A percentile compares a stretch with the other conserved stretches of the same genome.
These are phyloP conservation scores for Pseudachorutes palmiensis DNA, from an alignment of 1,140 invertebrate species.

Conservation along the genomic window DNA sequence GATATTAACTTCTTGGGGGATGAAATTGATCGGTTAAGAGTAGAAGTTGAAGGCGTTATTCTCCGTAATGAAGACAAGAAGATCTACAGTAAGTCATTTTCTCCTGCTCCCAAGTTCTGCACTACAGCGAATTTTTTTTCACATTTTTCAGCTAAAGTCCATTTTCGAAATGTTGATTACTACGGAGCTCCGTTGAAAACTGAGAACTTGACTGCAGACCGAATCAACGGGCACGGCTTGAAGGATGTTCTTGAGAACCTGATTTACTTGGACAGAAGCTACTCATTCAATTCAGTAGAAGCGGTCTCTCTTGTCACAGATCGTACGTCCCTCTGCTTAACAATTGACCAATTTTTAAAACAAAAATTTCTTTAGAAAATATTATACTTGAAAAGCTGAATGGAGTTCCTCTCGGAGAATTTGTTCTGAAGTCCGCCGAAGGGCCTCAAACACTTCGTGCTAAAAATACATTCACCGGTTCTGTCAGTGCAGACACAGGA, in stretches of 20 bases:
- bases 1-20: not conserved
- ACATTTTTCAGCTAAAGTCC: conserved; percentile 1
- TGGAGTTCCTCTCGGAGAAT: not conserved
- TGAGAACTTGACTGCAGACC: not conserved
- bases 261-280: not conserved
- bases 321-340: not conserved
- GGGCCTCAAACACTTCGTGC: not conserved
- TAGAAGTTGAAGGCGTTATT: not conserved
- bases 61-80: not conserved
- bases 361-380: not conserved
- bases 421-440: not conserved
- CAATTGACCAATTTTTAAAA: not conserved
- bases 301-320: not conserved
- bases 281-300: not conserved
- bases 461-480: not conserved
- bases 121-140: not conserved
- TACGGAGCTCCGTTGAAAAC: not conserved
- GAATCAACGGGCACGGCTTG: not conserved
- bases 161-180: not conserved
- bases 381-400: not conserved
- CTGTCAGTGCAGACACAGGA: not conserved
- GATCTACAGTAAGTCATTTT: not conserved
- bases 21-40: not conserved
- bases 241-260: not conserved
- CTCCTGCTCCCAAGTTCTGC: not conserved